A percentile compares a stretch with the other conserved stretches of the same genome.
phyloP scores from a whole-genome alignment of 2,888 invertebrate species.

The Tetranychus truncatus region DNA sequence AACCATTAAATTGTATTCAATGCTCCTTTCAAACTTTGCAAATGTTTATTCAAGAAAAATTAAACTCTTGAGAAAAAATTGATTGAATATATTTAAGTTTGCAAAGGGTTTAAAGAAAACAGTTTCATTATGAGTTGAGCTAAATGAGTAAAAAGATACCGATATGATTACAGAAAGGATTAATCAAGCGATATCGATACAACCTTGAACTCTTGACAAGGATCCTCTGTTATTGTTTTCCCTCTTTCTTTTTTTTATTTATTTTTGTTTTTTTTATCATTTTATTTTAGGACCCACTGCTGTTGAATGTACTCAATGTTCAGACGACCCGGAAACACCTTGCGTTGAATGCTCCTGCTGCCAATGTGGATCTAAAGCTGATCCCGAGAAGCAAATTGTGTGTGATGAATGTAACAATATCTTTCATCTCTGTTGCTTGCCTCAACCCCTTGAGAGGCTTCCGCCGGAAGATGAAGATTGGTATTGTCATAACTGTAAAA shows the following conservation, averaged over 20 bases:
- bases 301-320: slow-evolving; percentile 47
- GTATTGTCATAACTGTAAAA: slow-evolving; percentile 59
- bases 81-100: too few relatives aligned
- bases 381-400: slow-evolving; percentile 50
- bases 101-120: too few relatives aligned
- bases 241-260: too few relatives aligned
- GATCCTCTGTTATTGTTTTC: neutral
- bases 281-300: slow-evolving; percentile 32
- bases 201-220: too few relatives aligned
- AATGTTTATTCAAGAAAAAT: too few relatives aligned
- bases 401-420: slow-evolving; percentile 64
- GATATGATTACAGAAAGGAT: too few relatives aligned
- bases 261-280: neutral
- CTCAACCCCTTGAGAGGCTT: slow-evolving; percentile 48
- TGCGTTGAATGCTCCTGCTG: slow-evolving; percentile 58
- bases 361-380: slow-evolving; percentile 50
- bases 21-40: too few relatives aligned
- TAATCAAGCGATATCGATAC: too few relatives aligned
- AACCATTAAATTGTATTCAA: too few relatives aligned
- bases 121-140: too few relatives aligned
- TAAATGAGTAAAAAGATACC: too few relatives aligned
- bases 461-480: slow-evolving; percentile 47
- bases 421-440: slow-evolving; percentile 52
- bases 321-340: slow-evolving; percentile 43
- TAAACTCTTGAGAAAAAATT: too few relatives aligned